Conservation (phyloP, 2,113 vertebrate species). For the Leucoraja erinaceus region DNA sequence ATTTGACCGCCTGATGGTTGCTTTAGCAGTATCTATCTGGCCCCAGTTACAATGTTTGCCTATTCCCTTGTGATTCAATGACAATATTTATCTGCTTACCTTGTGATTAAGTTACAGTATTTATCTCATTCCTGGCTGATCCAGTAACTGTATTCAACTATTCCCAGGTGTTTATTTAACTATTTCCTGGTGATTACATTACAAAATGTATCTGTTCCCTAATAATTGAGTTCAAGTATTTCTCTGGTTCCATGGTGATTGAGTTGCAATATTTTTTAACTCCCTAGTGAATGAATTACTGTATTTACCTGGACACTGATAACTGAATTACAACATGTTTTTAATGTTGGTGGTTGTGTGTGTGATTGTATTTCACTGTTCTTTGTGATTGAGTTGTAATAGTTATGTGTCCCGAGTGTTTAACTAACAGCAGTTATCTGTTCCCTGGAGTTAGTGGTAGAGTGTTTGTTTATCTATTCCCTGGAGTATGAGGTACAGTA, state of each 20-base stretch:
- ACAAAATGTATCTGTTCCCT: background rate
- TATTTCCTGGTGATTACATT: background rate
- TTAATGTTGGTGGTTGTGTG: too few relatives aligned
- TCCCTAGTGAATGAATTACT: too few relatives aligned
- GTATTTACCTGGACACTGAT: background rate
- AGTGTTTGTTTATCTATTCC: too few relatives aligned
- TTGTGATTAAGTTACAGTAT: background rate
- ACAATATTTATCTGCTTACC: background rate
- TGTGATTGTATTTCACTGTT: too few relatives aligned
- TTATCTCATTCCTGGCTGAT: background rate
- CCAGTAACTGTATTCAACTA: background rate
- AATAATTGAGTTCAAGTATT: background rate
- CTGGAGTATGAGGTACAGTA: too few relatives aligned
- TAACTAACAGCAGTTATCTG: too few relatives aligned
- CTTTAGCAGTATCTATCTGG: background rate
- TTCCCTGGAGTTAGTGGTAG: too few relatives aligned
- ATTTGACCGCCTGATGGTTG: background rate
- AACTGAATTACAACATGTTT: background rate
- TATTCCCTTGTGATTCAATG: too few relatives aligned
- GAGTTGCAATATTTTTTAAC: background rate
- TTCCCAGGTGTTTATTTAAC: background rate
- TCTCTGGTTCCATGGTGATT: background rate
- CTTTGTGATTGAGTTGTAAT: too few relatives aligned
- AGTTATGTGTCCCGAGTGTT: too few relatives aligned
- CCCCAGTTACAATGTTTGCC: too few relatives aligned